Percentiles rank a stretch among this genome's conserved stretches.
Evolutionary conservation across 2,797 vertebrate genomes (phyloP).

Genomic region (Scomberomorus guttatus): DNA sequence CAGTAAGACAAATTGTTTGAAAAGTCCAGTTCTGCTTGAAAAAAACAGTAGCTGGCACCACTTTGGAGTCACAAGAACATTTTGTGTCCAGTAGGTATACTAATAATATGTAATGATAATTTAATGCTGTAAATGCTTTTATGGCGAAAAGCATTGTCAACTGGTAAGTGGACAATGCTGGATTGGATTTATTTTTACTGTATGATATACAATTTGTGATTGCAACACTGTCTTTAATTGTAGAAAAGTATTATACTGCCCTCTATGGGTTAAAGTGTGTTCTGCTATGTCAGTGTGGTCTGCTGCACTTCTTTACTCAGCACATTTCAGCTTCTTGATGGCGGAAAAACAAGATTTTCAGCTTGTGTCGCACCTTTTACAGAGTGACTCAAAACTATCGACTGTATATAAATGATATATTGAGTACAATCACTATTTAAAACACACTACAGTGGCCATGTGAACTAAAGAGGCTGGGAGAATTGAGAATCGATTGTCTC

Average conservation of each 20-base stretch:
- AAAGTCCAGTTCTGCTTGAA: too few species aligned
- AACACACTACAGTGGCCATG: neutral
- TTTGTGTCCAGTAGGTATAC: too few species aligned
- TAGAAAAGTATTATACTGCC: constrained; percentile 4
- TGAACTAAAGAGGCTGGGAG: neutral
- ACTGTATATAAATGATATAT: constrained; percentile 4
- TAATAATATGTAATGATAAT: too few species aligned
- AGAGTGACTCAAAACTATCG: neutral
- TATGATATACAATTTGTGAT: neutral
- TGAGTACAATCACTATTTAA: constrained; percentile 15
- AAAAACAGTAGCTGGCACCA: too few species aligned
- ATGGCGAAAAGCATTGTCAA: too few species aligned
- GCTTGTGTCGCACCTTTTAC: neutral
- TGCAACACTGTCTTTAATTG: neutral
- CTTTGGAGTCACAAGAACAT: too few species aligned
- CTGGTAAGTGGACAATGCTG: neutral
- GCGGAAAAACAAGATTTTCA: neutral
- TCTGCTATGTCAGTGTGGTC: constrained; percentile 43
- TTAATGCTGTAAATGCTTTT: too few species aligned
- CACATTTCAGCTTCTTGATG: neutral
- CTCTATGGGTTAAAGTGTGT: neutral
- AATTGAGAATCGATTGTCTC: constrained; percentile 18
- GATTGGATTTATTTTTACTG: neutral
- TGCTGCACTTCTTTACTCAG: constrained; percentile 14
- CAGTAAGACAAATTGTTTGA: too few species aligned